Evolutionary conservation across 2,888 invertebrate genomes (phyloP).

Genomic region (Diarsia rubi): DNA sequence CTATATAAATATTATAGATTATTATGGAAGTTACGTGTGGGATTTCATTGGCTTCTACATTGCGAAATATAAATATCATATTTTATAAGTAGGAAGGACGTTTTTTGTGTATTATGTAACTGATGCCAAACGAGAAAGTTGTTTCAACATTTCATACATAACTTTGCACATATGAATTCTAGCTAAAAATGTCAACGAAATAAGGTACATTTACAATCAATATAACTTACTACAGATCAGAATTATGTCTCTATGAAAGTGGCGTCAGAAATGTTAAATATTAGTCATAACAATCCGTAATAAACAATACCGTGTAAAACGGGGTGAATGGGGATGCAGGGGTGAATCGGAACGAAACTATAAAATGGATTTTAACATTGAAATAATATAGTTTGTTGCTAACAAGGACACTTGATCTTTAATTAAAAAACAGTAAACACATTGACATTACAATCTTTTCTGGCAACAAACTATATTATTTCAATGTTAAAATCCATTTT

Average conservation of each 20-base stretch:
- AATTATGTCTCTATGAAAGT: constrained; percentile 3
- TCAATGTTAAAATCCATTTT: no score
- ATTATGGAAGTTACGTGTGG: constrained; percentile 39
- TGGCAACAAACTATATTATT: no score
- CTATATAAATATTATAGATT: constrained; percentile 12
- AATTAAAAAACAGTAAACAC: no score
- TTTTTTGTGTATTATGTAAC: constrained; percentile 13
- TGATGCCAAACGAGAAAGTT: constrained; percentile 21
- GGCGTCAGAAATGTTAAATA: neutral
- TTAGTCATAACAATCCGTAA: neutral
- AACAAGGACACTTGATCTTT: no score
- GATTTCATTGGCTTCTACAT: constrained; percentile 44
- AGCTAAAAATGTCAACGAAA: constrained; percentile 4
- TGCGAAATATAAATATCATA: constrained; percentile 8
- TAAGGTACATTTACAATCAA: neutral
- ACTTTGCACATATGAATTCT: constrained; percentile 14
- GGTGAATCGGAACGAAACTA: no score
- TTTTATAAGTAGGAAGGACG: neutral
- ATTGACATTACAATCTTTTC: no score
- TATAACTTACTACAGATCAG: neutral
- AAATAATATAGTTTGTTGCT: no score
- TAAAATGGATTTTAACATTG: no score
- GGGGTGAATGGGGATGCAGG: no score
- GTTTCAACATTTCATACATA: constrained; percentile 2
- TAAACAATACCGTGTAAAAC: no score